These are phyloP conservation scores for Enteromius treurensis DNA, from an alignment of 2,797 vertebrate genomes.

Conservation along the genomic window DNA sequence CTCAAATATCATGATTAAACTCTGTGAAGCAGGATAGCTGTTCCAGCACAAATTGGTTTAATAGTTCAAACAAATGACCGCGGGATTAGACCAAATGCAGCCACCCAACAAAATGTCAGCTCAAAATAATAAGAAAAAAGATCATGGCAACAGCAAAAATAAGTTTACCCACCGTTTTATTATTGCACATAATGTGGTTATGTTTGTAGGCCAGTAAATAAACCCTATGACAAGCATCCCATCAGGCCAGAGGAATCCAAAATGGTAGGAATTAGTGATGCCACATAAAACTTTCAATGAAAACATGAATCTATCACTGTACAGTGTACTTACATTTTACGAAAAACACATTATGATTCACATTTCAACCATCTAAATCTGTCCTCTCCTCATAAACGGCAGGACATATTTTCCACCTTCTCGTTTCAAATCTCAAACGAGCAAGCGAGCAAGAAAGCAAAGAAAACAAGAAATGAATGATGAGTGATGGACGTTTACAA, in stretches of 20 bases:
- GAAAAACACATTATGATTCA: slow-evolving; percentile 7
- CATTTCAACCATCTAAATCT: slow-evolving; percentile 19
- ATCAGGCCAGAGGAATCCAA: slow-evolving; percentile 25
- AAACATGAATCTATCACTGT: slow-evolving; percentile 28
- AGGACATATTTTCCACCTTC: slow-evolving; percentile 19
- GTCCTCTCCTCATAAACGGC: slow-evolving; percentile 24
- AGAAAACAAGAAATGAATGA: background rate
- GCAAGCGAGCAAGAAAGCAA: slow-evolving; percentile 4
- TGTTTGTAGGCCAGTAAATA: slow-evolving; percentile 9
- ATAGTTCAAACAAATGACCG: slow-evolving; percentile 42
- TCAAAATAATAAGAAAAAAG: slow-evolving; percentile 46
- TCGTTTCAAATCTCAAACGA: background rate
- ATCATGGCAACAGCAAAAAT: slow-evolving; percentile 47
- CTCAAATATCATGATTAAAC: slow-evolving; percentile 47
- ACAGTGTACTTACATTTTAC: background rate
- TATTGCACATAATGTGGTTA: slow-evolving; percentile 37
- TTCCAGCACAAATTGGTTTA: slow-evolving; percentile 49
- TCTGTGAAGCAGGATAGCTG: slow-evolving; percentile 33
- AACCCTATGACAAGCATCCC: slow-evolving; percentile 32
- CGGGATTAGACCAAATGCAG: slow-evolving; percentile 33
- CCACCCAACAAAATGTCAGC: slow-evolving; percentile 45
- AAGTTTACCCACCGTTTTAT: slow-evolving; percentile 1
- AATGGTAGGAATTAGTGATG: slow-evolving; percentile 40
- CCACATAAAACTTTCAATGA: slow-evolving; percentile 18
- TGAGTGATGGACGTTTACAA: background rate